These are phyloP conservation scores for Chrysina gloriosa DNA, from an alignment of 2,888 invertebrate genomes.

Conservation along the genomic window DNA sequence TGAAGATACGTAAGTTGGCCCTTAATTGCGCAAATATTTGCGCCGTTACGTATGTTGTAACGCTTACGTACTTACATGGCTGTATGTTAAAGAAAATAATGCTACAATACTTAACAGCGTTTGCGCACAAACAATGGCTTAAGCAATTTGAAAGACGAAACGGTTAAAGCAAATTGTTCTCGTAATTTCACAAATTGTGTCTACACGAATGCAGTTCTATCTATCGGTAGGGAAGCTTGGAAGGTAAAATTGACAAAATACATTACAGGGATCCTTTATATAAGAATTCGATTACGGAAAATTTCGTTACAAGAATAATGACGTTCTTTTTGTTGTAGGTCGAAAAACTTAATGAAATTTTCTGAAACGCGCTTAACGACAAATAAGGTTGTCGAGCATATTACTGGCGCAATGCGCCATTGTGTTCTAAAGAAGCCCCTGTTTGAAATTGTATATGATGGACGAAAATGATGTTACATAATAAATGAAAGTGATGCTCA, in stretches of 20 bases:
- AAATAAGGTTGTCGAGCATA: not conserved
- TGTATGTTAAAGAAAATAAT: no score
- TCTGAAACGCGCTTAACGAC: not conserved
- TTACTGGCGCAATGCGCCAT: not conserved
- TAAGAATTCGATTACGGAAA: conserved; percentile 15
- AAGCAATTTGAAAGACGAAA: not conserved
- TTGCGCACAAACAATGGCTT: not conserved
- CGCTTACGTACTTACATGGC: no score
- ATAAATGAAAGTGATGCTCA: no score
- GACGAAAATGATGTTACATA: no score
- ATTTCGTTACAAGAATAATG: not conserved
- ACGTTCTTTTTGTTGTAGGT: not conserved
- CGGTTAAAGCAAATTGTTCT: not conserved
- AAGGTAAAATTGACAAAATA: not conserved
- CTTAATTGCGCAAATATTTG: no score
- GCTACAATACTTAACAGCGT: no score
- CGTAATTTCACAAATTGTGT: not conserved
- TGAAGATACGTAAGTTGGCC: no score
- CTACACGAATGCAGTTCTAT: not conserved
- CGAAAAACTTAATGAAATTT: conserved; percentile 10
- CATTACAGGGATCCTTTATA: not conserved
- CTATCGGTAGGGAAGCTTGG: not conserved
- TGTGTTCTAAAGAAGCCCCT: not conserved
- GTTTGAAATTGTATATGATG: no score
- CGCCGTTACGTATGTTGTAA: no score